Base-by-base conservation (phyloP, 2,797 vertebrate genomes). In the Danio aesculapii region DNA sequence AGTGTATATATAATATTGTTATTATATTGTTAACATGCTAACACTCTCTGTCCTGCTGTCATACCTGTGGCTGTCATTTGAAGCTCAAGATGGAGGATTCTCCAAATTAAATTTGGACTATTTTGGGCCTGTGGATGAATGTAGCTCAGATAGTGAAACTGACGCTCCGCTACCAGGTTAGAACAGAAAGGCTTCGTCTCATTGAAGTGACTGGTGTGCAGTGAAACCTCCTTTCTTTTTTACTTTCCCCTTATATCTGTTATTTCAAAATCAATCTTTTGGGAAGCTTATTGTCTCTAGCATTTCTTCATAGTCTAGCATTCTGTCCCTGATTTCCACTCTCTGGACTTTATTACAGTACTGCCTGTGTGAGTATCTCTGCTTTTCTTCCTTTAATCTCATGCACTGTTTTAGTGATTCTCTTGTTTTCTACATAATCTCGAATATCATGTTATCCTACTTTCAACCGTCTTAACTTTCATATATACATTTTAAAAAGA, bases 71-170 rank as follows among this genome's bases (percentile, higher is more conserved):
- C 92, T 93, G 91, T 95, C 93, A 92, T 94, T 92, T 92, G 91
- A 92, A 92, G 95, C 95, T 74, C 59, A 52, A 69, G 81, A 74
- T 53, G 95, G 91, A 91, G 93, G 93, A 43, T 71, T 67, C 94
- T 93, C 92, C 93, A 92, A 95, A 88, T 93, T 98, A 91, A 95
- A 97, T 93, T 94, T 98, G 92, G 96, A 98, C 95, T 96, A 95
- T 94, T 98, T 97, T 96, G 96, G 96, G 91, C 94, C 94, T 85
- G 94, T 95, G 94, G 95, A 97, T 93, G 95, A 95, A 92, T 95
- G 90, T 94, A 94, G 93, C 90, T 95, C 93, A 95, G 93, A 92
- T 93, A 94, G 93, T 94, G 93, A 88, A 92, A 95, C 92, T 93
- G 93, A 88, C 91, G 94, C 95, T 85, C 90, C 92, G 53, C 95